Percentiles rank a stretch among this genome's conserved stretches.
Conservation (phyloP, 1,140 invertebrate genomes). For the Plodia interpunctella region DNA sequence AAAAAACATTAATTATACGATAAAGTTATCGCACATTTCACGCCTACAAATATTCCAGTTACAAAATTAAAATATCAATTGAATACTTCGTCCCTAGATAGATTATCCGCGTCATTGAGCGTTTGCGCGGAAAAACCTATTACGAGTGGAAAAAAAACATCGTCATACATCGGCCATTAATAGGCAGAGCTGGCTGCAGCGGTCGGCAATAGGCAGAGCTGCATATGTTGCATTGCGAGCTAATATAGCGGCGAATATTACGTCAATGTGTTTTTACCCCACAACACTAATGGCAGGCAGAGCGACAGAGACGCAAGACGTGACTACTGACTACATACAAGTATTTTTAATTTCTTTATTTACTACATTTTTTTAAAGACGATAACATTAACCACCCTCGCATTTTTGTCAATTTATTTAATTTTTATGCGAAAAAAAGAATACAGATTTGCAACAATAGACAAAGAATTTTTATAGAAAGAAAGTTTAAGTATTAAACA, state of each 20-base stretch:
- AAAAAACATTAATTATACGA: too few species aligned
- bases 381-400: too few species aligned
- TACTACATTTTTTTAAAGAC: too few species aligned
- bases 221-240: neutral
- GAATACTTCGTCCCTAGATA: neutral
- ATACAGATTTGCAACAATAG: too few species aligned
- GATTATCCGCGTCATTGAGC: neutral
- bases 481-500: too few species aligned
- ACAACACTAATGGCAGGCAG: neutral
- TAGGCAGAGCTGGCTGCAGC: neutral
- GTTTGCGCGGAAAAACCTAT: neutral
- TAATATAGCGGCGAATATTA: neutral
- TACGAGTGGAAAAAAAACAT: neutral
- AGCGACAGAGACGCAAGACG: too few species aligned
- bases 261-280: neutral
- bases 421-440: too few species aligned
- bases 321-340: too few species aligned
- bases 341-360: too few species aligned
- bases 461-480: too few species aligned
- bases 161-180: neutral
- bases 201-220: neutral
- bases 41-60: neutral
- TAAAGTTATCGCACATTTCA: too few species aligned
- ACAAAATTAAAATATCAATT: neutral
- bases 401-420: too few species aligned